Evolutionary conservation across 2,888 invertebrate species (phyloP).

Genomic region (Pheosia tremula): DNA sequence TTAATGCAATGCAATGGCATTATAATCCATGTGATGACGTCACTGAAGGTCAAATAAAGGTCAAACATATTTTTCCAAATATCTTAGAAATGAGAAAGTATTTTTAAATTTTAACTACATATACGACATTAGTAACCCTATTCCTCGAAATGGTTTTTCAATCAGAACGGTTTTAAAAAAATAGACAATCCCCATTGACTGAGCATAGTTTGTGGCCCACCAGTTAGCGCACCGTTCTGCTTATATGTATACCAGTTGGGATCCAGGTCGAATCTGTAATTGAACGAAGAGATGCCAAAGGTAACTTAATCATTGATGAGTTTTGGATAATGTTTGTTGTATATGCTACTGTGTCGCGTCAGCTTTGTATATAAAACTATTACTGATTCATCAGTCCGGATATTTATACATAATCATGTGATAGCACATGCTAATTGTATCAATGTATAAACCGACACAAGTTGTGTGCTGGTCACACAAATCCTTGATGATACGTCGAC

Average conservation of each 20-base stretch:
- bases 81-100: no score
- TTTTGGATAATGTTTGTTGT: background rate
- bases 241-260: background rate
- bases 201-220: constrained; percentile 28
- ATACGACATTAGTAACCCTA: no score
- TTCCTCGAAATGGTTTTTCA: no score
- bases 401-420: background rate
- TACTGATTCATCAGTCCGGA: background rate
- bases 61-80: no score
- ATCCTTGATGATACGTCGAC: constrained; percentile 1
- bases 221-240: constrained; percentile 6
- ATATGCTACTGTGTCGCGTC: background rate
- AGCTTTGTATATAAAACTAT: background rate
- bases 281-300: background rate
- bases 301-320: background rate
- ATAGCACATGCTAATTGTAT: background rate
- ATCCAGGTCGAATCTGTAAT: background rate
- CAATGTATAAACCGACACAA: background rate
- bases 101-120: no score
- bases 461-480: background rate
- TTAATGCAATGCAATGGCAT: no score
- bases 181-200: no score
- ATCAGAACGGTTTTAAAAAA: no score
- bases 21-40: no score
- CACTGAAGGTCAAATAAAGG: no score